phyloP scores from a whole-genome alignment of 2,113 vertebrate species.

The Eptesicus fuscus region DNA sequence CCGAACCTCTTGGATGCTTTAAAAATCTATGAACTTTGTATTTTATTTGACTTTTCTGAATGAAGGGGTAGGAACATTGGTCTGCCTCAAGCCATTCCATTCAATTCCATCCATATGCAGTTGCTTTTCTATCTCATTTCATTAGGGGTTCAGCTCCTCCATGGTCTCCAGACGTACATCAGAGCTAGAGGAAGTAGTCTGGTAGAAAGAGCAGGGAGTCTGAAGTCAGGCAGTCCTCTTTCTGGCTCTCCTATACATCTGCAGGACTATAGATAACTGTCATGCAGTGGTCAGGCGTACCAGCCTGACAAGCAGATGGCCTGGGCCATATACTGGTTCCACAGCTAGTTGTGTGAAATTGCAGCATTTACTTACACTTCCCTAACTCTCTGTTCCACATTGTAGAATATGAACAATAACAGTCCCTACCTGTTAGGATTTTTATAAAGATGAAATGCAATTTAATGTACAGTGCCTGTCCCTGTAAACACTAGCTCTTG shows the following conservation, averaged over 20 bases:
- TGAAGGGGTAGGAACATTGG: neutral
- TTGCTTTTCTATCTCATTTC: neutral
- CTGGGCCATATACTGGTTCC: neutral
- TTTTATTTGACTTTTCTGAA: neutral
- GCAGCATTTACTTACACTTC: neutral
- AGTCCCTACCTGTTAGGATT: neutral
- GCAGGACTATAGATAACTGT: neutral
- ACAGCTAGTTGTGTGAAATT: neutral
- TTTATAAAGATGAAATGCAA: constrained; percentile 3
- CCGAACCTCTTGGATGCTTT: neutral
- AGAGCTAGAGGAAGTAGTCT: neutral
- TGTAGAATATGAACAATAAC: neutral
- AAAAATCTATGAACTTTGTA: neutral
- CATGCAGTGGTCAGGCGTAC: neutral
- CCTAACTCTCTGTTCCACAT: neutral
- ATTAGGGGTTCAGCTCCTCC: neutral
- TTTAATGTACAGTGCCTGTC: neutral
- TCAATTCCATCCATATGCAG: neutral
- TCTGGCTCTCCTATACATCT: neutral
- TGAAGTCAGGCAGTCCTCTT: neutral
- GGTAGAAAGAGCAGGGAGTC: neutral
- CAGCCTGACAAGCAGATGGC: neutral
- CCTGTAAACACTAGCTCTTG: neutral
- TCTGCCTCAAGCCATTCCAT: neutral
- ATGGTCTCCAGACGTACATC: no score